These are phyloP conservation scores for Pseudorectes ferrugineus DNA, from an alignment of 2,113 vertebrate genomes.

Conservation along the genomic window DNA sequence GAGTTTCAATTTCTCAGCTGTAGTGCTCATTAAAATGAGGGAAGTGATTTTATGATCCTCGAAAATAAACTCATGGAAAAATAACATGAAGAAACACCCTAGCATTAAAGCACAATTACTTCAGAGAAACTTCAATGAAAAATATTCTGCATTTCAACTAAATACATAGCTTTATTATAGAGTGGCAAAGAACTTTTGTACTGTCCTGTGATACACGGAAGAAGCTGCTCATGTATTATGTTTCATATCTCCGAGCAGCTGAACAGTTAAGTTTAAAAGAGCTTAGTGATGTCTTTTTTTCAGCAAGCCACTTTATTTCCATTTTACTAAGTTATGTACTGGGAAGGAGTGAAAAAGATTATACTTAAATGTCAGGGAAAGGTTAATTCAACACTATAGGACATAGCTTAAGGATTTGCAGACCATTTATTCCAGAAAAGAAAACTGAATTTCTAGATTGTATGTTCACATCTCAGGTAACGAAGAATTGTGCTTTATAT, in stretches of 20 bases:
- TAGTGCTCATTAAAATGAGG: neutral
- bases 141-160: neutral
- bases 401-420: neutral
- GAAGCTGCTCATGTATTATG: neutral
- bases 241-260: neutral
- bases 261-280: neutral
- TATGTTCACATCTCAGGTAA: neutral
- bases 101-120: neutral
- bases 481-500: neutral
- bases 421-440: conserved; percentile 10
- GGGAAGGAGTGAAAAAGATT: conserved; percentile 45
- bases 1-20: neutral
- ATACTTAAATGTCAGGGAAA: conserved; percentile 64
- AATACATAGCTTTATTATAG: neutral
- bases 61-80: neutral
- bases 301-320: conserved; percentile 15
- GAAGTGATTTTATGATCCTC: neutral
- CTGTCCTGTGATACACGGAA: neutral
- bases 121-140: neutral
- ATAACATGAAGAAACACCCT: neutral
- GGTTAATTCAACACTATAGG: conserved; percentile 56
- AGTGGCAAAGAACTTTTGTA: neutral
- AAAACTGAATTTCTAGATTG: conserved; percentile 18
- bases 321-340: conserved; percentile 64
- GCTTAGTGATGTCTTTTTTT: neutral